These are phyloP conservation scores for Xyrichtys novacula DNA, from an alignment of 2,797 vertebrate genomes.

Conservation along the genomic window DNA sequence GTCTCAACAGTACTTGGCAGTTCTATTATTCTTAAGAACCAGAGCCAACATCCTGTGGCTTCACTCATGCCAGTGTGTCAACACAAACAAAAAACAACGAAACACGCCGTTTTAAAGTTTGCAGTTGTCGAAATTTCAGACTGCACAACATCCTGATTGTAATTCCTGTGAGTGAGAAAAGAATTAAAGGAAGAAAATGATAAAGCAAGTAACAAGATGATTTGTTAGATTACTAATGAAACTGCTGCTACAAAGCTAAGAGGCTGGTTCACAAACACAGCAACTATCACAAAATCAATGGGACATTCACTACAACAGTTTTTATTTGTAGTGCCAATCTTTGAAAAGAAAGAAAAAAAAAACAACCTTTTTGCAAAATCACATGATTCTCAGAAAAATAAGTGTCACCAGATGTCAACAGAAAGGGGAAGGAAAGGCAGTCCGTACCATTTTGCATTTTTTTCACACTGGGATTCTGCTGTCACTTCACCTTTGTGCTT, in stretches of 20 bases:
- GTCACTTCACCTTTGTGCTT: no score
- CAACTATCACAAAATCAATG: not conserved
- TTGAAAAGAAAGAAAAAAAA: not conserved
- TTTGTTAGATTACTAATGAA: not conserved
- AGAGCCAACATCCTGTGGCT: constrained; percentile 8
- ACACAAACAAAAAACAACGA: constrained; percentile 24
- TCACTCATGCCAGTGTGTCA: not conserved
- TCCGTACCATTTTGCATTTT: no score
- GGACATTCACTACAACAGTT: no score
- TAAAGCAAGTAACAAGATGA: not conserved
- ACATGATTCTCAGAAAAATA: no score
- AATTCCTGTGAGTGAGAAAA: not conserved
- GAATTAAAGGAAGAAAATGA: not conserved
- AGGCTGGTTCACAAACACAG: not conserved
- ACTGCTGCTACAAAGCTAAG: not conserved
- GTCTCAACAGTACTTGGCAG: not conserved
- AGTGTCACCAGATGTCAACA: not conserved
- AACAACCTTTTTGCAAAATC: no score
- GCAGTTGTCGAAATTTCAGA: not conserved
- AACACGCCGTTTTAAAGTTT: constrained; percentile 12
- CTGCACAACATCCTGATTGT: not conserved
- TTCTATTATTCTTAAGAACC: constrained; percentile 8
- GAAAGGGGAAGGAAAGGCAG: no score
- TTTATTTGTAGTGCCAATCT: no score
- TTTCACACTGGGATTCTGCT: no score